phyloP scores from a whole-genome alignment of 1,140 invertebrate genomes.

The Sycobia sp. region DNA sequence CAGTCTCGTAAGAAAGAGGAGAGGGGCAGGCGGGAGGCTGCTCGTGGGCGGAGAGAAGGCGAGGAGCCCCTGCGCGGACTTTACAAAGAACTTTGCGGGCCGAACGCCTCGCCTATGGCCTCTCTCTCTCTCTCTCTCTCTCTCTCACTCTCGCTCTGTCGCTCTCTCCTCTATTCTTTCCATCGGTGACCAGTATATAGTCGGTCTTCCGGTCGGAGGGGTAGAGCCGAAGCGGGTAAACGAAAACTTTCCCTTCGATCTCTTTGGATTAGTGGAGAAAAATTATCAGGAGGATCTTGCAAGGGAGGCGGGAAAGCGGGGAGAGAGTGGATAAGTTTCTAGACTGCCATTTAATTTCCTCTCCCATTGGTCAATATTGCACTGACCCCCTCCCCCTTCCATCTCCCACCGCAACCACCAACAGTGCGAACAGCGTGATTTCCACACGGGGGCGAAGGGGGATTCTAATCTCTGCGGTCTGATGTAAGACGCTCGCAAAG shows the following conservation, averaged over 20 bases:
- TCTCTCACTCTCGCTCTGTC: no score
- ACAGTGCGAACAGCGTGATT: no score
- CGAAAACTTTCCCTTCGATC: slow-evolving; percentile 17
- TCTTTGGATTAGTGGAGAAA: slow-evolving; percentile 4
- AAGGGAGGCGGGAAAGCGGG: no score
- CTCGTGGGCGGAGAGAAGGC: not conserved
- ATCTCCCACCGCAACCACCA: no score
- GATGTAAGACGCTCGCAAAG: no score
- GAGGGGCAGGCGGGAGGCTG: not conserved
- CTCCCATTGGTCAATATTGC: no score
- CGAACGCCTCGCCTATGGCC: slow-evolving; percentile 20
- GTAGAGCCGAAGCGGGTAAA: not conserved
- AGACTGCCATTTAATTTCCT: no score
- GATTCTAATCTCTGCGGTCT: no score
- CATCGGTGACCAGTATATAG: not conserved
- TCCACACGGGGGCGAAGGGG: no score
- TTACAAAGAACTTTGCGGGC: slow-evolving; percentile 27
- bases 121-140: no score
- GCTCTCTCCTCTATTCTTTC: slow-evolving; percentile 7
- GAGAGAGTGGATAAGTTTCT: no score
- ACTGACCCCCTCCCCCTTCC: no score
- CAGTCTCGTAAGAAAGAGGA: not conserved
- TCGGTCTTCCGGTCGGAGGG: not conserved
- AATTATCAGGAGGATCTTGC: slow-evolving; percentile 13
- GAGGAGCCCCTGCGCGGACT: slow-evolving; percentile 10